Conservation (phyloP, 2,113 vertebrate species). For the Pomatostomus ruficeps region DNA sequence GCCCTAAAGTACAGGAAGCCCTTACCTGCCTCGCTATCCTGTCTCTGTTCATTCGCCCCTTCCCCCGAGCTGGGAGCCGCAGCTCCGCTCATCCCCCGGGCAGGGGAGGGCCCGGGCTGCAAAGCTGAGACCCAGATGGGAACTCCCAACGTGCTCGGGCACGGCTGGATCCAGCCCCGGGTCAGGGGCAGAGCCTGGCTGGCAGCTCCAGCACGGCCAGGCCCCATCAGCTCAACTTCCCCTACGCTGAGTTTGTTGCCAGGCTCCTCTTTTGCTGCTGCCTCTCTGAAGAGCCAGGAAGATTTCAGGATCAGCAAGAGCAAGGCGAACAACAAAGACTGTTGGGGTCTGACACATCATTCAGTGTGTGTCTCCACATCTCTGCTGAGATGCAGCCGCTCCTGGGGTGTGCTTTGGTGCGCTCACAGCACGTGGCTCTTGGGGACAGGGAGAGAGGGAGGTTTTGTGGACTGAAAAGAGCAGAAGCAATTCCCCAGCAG, state of each 20-base stretch:
- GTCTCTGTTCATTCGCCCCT: slow-evolving; percentile 17
- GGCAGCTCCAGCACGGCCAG: not conserved
- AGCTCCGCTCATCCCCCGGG: not conserved
- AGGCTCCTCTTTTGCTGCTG: not conserved
- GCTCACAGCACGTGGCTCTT: not conserved
- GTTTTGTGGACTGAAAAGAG: not conserved
- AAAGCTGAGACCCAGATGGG: not conserved
- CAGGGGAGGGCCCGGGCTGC: not conserved
- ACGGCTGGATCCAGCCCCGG: not conserved
- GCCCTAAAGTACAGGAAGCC: slow-evolving; percentile 38
- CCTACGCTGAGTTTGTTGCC: not conserved
- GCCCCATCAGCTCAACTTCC: not conserved
- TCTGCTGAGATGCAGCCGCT: not conserved
- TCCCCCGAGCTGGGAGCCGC: slow-evolving; percentile 4
- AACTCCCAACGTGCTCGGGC: not conserved
- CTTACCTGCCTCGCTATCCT: slow-evolving; percentile 49
- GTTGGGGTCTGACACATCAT: not conserved
- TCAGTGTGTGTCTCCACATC: rapidly evolving
- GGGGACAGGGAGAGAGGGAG: not conserved
- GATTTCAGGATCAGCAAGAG: not conserved
- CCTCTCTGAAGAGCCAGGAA: not conserved
- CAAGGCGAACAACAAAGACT: not conserved
- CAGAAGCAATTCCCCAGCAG: not conserved
- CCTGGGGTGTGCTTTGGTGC: not conserved
- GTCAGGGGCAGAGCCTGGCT: not conserved